Conservation (phyloP, 2,113 vertebrate species). For the Gymnogyps californianus region DNA sequence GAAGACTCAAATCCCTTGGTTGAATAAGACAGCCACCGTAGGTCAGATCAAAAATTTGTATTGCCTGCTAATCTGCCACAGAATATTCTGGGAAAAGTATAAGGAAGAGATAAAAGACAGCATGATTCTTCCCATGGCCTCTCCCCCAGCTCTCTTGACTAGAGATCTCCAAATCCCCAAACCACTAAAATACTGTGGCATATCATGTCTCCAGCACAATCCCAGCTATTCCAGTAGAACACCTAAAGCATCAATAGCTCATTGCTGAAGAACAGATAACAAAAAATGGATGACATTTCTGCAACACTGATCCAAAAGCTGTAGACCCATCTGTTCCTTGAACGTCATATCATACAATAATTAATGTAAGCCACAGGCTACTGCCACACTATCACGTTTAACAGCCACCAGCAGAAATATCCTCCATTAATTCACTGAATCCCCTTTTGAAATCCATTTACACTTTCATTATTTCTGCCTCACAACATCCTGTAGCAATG, state of each 20-base stretch:
- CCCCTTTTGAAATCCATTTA: slow-evolving; percentile 3
- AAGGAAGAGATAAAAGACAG: neutral
- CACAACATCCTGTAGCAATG: slow-evolving; percentile 39
- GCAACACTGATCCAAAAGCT: neutral
- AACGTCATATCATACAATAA: neutral
- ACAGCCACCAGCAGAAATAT: slow-evolving; percentile 14
- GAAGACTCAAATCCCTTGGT: neutral
- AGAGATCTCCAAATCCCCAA: neutral
- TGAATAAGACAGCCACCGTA: neutral
- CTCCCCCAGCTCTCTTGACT: neutral
- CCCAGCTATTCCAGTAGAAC: neutral
- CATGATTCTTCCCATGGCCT: neutral
- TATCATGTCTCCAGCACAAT: neutral
- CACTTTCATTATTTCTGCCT: slow-evolving; percentile 37
- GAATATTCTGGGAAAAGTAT: neutral
- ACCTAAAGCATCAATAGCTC: neutral
- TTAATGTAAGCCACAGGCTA: neutral
- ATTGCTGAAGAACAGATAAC: neutral
- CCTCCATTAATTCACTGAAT: neutral
- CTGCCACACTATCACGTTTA: neutral
- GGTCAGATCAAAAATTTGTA: neutral
- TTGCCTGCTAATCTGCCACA: neutral
- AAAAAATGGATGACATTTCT: neutral
- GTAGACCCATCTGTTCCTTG: neutral
- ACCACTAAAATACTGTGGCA: neutral